phyloP scores from a whole-genome alignment of 2,797 vertebrate genomes.

The Babyrousa celebensis region DNA sequence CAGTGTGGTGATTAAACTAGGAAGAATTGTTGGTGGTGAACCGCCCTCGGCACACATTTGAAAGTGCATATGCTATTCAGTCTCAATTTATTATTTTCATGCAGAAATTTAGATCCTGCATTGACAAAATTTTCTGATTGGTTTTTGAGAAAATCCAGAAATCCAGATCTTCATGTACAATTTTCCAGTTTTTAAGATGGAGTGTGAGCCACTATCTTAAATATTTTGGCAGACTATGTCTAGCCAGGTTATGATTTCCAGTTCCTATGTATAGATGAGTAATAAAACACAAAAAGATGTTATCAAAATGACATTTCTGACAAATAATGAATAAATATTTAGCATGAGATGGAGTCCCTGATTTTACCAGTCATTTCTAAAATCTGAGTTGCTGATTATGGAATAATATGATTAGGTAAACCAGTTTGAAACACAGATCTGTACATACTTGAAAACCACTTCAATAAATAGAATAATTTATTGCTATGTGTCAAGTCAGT shows the following conservation, averaged over 20 bases:
- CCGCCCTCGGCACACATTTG: rapidly evolving
- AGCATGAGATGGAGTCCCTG: background rate
- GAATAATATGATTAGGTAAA: background rate
- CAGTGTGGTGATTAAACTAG: background rate
- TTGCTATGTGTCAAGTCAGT: background rate
- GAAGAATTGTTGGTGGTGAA: background rate
- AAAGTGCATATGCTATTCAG: background rate
- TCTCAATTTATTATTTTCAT: background rate
- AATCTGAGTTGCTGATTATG: slow-evolving; percentile 10
- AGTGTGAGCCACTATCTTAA: background rate
- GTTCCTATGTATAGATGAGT: background rate
- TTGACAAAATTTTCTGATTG: background rate
- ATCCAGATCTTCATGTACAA: background rate
- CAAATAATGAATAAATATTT: background rate
- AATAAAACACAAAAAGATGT: background rate
- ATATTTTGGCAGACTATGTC: background rate
- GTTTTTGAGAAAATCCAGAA: background rate
- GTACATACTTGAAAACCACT: background rate
- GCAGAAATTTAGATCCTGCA: background rate
- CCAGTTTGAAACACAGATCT: slow-evolving; percentile 10
- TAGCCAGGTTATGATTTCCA: background rate
- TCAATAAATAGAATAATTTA: background rate
- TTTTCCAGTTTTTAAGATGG: background rate
- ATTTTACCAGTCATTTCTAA: background rate
- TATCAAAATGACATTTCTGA: background rate